Conservation (phyloP, 30 jellyfish, hydroid and myxozoan species). For the Turritopsis rubra region DNA sequence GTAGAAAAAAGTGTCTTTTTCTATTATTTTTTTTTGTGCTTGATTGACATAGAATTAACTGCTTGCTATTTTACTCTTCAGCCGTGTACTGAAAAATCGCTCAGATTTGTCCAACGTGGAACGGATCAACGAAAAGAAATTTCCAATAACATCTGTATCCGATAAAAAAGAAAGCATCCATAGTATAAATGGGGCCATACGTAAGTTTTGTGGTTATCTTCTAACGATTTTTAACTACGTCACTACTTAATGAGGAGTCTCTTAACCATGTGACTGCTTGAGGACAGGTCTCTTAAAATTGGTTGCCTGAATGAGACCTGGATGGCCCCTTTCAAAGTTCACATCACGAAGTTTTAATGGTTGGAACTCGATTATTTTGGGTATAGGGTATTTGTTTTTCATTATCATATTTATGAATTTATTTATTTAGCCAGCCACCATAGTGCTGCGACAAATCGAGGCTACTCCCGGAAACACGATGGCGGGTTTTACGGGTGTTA, state of each 20-base stretch:
- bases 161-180: conserved; percentile 51
- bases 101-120: conserved; percentile 42
- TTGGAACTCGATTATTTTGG: not conserved
- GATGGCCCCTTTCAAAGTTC: conserved; percentile 1
- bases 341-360: too few relatives aligned
- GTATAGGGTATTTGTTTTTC: not conserved
- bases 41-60: too few relatives aligned
- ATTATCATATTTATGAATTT: too few relatives aligned
- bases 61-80: conserved; percentile 16
- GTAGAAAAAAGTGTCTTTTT: too few relatives aligned
- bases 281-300: not conserved
- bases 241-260: too few relatives aligned
- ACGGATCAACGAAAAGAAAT: not conserved
- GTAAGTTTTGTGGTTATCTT: too few relatives aligned
- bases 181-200: conserved; percentile 76
- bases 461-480: conserved; percentile 81
- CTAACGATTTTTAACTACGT: too few relatives aligned
- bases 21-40: too few relatives aligned
- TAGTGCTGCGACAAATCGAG: conserved; percentile 94
- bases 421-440: conserved; percentile 78
- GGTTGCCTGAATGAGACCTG: conserved; percentile 4
- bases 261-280: too few relatives aligned
- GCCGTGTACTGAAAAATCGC: conserved; percentile 62
- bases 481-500: conserved; percentile 92
- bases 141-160: conserved; percentile 29